Evolutionary conservation across 2,113 vertebrate genomes (phyloP).

Genomic region (Fulica atra): DNA sequence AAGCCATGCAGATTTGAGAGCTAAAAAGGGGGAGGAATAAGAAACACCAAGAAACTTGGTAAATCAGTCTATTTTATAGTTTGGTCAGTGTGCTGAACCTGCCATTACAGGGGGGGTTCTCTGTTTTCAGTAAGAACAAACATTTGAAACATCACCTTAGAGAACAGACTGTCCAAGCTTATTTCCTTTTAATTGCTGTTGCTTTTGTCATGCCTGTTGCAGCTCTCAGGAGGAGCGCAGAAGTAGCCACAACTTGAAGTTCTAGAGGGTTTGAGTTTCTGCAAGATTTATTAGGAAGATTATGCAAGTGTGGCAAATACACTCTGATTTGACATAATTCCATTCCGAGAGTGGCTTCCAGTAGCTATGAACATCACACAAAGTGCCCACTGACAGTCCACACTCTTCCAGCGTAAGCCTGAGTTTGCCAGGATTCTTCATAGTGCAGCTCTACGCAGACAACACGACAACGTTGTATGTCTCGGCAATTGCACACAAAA

Average conservation of each 20-base stretch:
- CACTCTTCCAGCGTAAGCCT: constrained; percentile 47
- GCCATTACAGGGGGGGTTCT: background rate
- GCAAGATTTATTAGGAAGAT: constrained; percentile 76
- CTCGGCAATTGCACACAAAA: constrained; percentile 7
- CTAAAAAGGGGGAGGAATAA: background rate
- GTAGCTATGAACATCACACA: constrained; percentile 67
- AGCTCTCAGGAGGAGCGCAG: background rate
- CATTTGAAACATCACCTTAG: constrained; percentile 24
- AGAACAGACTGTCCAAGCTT: background rate
- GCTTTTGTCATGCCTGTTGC: background rate
- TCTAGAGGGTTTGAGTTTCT: constrained; percentile 52
- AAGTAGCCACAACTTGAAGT: constrained; percentile 59
- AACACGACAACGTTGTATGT: constrained; percentile 5
- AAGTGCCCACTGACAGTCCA: constrained; percentile 55
- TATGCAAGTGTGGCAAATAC: constrained; percentile 68
- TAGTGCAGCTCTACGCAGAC: constrained; percentile 28
- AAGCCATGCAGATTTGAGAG: background rate
- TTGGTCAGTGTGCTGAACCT: constrained; percentile 39
- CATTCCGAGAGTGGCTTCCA: constrained; percentile 27
- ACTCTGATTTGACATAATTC: constrained; percentile 68
- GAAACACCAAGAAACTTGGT: background rate
- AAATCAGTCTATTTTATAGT: constrained; percentile 38
- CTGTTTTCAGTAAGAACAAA: constrained; percentile 61
- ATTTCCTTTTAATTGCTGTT: background rate
- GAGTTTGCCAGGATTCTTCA: constrained; percentile 44